These are phyloP conservation scores for Selenia dentaria DNA, from an alignment of 2,888 invertebrate genomes.

Conservation along the genomic window DNA sequence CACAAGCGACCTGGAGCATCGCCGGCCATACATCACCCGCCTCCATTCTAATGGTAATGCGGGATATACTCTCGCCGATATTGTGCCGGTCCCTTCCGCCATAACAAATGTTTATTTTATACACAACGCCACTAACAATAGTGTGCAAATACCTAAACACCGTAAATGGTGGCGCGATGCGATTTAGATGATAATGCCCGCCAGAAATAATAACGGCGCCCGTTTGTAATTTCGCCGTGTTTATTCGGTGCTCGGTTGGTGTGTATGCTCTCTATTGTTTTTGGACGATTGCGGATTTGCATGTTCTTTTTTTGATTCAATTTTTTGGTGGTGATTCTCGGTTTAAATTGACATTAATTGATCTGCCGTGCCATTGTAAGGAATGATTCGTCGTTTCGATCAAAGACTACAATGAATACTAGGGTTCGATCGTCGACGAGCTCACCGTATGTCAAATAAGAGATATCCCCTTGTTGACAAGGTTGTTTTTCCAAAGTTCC, in stretches of 20 bases:
- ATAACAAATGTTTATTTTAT: conserved; percentile 85
- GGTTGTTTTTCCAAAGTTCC: too few relatives aligned
- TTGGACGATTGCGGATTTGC: conserved; percentile 37
- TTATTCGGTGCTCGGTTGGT: conserved; percentile 50
- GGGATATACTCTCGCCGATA: conserved; percentile 71
- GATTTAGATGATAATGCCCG: conserved; percentile 82
- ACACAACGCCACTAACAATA: conserved; percentile 84
- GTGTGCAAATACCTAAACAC: conserved; percentile 84
- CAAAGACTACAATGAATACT: too few relatives aligned
- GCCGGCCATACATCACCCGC: conserved; percentile 74
- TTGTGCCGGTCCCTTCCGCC: conserved; percentile 73
- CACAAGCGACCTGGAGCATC: conserved; percentile 40
- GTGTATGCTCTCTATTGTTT: conserved; percentile 37
- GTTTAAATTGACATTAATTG: background rate
- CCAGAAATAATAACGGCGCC: conserved; percentile 76
- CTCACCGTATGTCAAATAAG: too few relatives aligned
- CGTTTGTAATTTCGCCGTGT: conserved; percentile 62
- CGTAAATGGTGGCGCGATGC: conserved; percentile 77
- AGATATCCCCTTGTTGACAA: too few relatives aligned
- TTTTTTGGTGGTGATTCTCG: conserved; percentile 3
- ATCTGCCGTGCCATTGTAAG: too few relatives aligned
- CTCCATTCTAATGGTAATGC: conserved; percentile 82
- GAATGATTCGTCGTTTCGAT: too few relatives aligned
- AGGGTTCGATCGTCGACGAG: too few relatives aligned
- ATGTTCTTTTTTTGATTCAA: conserved; percentile 32